Evolutionary conservation across 2,797 vertebrate genomes (phyloP).

Genomic region (Siniperca scherzeri): DNA sequence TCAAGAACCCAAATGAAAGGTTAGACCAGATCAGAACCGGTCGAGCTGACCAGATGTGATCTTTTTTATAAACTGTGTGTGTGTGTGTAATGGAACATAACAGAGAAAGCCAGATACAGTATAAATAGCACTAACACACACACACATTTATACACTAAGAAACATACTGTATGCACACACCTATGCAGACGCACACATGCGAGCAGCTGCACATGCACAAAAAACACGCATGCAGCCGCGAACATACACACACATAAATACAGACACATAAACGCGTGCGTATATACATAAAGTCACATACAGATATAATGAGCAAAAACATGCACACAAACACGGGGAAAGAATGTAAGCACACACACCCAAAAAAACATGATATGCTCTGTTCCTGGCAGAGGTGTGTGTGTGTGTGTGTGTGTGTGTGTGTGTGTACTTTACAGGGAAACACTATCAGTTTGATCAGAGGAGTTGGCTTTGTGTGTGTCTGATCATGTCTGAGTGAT

Average conservation of each 20-base stretch:
- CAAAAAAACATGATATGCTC: slow-evolving; percentile 12
- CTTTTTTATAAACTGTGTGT: slow-evolving; percentile 32
- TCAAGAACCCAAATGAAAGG: background rate
- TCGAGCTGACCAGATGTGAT: slow-evolving; percentile 14
- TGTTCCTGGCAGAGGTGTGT: slow-evolving; percentile 30
- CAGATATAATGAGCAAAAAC: background rate
- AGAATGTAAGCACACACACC: slow-evolving; percentile 41
- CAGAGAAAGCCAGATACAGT: slow-evolving; percentile 3
- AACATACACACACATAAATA: background rate
- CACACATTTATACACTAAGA: background rate
- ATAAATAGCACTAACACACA: slow-evolving; percentile 5
- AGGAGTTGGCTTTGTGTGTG: slow-evolving; percentile 48
- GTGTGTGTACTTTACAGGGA: slow-evolving; percentile 25
- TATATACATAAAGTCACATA: background rate
- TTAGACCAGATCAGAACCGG: background rate
- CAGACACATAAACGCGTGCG: background rate
- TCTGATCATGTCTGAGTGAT: slow-evolving; percentile 60
- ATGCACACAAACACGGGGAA: background rate
- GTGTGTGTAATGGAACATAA: slow-evolving; percentile 2
- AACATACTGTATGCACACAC: background rate
- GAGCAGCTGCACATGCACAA: background rate
- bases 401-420: slow-evolving; percentile 15
- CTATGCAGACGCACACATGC: background rate
- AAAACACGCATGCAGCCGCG: background rate
- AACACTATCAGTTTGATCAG: slow-evolving; percentile 61